Evolutionary conservation across 2,888 invertebrate genomes (phyloP), one percentile per base, ranked within the genome.

Genomic region (Blastobasis adustella): DNA sequence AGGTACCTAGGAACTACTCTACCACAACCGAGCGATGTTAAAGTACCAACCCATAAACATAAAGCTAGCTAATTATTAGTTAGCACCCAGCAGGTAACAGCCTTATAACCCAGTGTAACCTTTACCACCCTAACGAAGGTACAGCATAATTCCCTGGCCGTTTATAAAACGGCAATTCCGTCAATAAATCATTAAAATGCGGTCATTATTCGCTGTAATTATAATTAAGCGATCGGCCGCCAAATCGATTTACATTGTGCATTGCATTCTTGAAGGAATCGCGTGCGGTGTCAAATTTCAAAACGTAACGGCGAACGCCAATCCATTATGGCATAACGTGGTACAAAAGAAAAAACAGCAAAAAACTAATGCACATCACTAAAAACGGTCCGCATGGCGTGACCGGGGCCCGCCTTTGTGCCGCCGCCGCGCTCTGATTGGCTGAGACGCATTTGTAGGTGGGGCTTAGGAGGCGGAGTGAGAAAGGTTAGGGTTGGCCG

Each of bases 211-310:
- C 38, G 42, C 45, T 50, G 41, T 46, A 46, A 6, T 10, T 9
- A 46, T 46, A 39, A 49, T 40, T 1, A 23, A 23, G 23, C 38
- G 40, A 10, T 45, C n/a, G 44, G 45, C 39, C 37, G 37, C 37
- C 6, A 39, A 48, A 36, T 43, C 3, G 23, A 23, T 23, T 23
- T 7, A 49, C 47, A 23, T 39, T 43, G 49, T 44, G 23, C 23
- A 51, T 37, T 10, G 44, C 40, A 48, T 52, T 50, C 45, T 48
- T 47, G 57, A 58, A 23, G 23, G 59, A 61, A 70, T 82, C 77
- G 81, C 84, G 81, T 82, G 83, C 75, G 72, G 74, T 77, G 80
- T 80, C 78, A 80, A 75, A 73, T 73, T 57, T 58, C 60, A 54
- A 67, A 69, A 54, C 52, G 55, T 53, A 59, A 59, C 58, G 55